Percentiles rank a stretch among this genome's conserved stretches.
Conservation (phyloP, 1,140 invertebrate genomes). For the Drosophila insularis region DNA sequence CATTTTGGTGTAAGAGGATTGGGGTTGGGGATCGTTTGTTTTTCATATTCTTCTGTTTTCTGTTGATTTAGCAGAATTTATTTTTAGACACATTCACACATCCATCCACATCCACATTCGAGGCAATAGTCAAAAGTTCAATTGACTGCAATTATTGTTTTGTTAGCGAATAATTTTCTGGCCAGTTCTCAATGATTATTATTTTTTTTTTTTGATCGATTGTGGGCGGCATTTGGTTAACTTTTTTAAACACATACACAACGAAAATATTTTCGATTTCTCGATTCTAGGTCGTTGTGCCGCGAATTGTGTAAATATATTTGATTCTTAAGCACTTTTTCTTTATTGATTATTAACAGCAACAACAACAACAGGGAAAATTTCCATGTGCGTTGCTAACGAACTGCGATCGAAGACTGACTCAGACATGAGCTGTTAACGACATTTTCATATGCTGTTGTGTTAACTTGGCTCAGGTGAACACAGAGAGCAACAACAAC, state of each 20-base stretch:
- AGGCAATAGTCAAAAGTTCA: constrained; percentile 38
- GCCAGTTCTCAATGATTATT: constrained; percentile 18
- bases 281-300: constrained; percentile 22
- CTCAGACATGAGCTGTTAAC: constrained; percentile 38
- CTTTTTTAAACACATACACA: constrained; percentile 22
- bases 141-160: constrained; percentile 48
- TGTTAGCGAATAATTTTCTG: constrained; percentile 26
- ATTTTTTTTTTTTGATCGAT: constrained; percentile 6
- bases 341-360: not conserved
- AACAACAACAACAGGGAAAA: constrained; percentile 31
- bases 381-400: constrained; percentile 34
- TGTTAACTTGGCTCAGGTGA: constrained; percentile 59
- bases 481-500: constrained; percentile 27
- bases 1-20: constrained; percentile 20
- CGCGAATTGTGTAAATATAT: constrained; percentile 1
- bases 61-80: constrained; percentile 52
- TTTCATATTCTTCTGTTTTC: not conserved
- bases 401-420: constrained; percentile 67
- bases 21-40: not conserved
- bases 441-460: constrained; percentile 33
- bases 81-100: constrained; percentile 38
- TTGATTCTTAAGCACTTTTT: not conserved
- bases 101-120: not conserved
- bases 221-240: constrained; percentile 3
- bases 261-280: not conserved